phyloP scores from a whole-genome alignment of 2,888 invertebrate genomes.

The Fabriciana adippe region DNA sequence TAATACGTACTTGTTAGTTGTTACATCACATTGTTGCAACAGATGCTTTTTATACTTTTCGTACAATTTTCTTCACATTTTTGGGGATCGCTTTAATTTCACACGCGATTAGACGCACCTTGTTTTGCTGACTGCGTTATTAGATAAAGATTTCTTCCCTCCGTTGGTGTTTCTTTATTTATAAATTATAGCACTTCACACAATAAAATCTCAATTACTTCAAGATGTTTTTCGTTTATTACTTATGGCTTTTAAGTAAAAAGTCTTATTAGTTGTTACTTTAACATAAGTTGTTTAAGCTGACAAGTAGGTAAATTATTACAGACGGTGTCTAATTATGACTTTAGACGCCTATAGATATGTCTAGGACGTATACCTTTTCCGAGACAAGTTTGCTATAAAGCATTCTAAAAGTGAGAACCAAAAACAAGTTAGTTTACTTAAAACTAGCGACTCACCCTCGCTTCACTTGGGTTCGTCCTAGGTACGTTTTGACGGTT shows the following conservation, averaged over 20 bases:
- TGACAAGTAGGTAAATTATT: too few species aligned
- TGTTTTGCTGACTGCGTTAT: constrained; percentile 50
- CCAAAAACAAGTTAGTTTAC: too few species aligned
- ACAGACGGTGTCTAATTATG: too few species aligned
- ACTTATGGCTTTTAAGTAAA: neutral
- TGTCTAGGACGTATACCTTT: too few species aligned
- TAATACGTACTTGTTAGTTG: constrained; percentile 62
- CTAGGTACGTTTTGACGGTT: too few species aligned
- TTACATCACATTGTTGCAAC: constrained; percentile 66
- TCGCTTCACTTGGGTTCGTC: too few species aligned
- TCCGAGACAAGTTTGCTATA: too few species aligned
- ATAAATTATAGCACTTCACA: constrained; percentile 21
- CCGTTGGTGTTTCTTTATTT: constrained; percentile 19
- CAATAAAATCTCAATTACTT: constrained; percentile 4
- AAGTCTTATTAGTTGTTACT: too few species aligned
- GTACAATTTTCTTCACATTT: constrained; percentile 57
- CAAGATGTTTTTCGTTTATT: neutral
- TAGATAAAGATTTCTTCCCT: constrained; percentile 33
- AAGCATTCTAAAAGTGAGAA: too few species aligned
- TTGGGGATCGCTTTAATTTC: constrained; percentile 50
- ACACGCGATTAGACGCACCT: constrained; percentile 64
- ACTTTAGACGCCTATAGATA: too few species aligned
- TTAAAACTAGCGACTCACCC: too few species aligned
- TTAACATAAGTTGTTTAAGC: too few species aligned
- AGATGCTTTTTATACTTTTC: constrained; percentile 74